Evolutionary conservation across 35 echinoderm and acorn worm species (phyloP), one percentile per base, ranked within the genome.

Genomic region (Ophioderma brevispina): DNA sequence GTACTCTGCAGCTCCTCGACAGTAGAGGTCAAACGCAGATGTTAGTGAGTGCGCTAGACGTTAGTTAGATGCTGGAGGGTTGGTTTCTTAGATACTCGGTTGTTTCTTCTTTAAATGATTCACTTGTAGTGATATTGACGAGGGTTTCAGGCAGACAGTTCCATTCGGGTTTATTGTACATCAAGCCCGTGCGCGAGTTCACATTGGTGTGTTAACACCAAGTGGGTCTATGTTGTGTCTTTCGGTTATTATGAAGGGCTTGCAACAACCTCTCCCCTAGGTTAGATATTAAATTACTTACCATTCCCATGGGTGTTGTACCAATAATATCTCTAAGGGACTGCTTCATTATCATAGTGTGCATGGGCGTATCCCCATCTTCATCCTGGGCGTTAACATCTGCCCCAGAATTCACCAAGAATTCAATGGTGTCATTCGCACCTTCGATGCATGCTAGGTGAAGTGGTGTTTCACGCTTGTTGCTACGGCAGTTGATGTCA

Each of bases 361-460:
- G 92, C 17, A 94, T 64, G 17, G 79, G 76, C 17, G 64, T 94
- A n/a, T 94, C 92, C 3, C 92, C 92, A 18, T 94, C 92, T 15
- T 75, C 81, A 56, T 94, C 92, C 35, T 81, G 64, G 14, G 92
- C 79, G 43, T 94, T 94, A 32, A 94, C 86, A 79, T 94, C 82
- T 19, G 92, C 92, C 15, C 92, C 92, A 35, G 83, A 40, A 21
- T 94, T 70, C 1, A 94, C 82, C 59, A 94, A 76, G 46, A 41
- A 70, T 39, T 94, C 92, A 0, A 94, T 85, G 40, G 80, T 39
- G 31, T 33, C 17, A 55, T 81, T 89, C 41, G 64, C 38, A 40
- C 86, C 76, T 55, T 89, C 46, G 18, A 46, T 64, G 23, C 75
- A 42, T 14, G 92, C 92, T 4, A 94, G 86, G 21, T 89, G 79